These are phyloP conservation scores for Arctia plantaginis DNA, from an alignment of 2,888 invertebrate genomes.

Conservation along the genomic window DNA sequence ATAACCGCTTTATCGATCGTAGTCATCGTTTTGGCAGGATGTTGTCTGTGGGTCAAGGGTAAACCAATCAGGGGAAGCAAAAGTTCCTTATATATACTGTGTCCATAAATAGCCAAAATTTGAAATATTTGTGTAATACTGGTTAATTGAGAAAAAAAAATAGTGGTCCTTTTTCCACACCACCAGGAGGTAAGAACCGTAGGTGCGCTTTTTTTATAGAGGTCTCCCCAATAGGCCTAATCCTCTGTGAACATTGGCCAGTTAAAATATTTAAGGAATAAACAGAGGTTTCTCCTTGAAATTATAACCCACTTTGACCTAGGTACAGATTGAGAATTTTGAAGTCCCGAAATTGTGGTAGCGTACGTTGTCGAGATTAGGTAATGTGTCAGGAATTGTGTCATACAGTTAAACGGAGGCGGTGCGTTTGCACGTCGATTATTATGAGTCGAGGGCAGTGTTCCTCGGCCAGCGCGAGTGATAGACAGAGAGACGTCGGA, in stretches of 20 bases:
- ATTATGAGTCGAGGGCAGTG: conserved; percentile 75
- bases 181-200: conserved; percentile 82
- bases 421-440: conserved; percentile 77
- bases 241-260: conserved; percentile 65
- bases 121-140: conserved; percentile 4
- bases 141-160: neutral
- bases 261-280: conserved; percentile 21
- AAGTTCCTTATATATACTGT: conserved; percentile 43
- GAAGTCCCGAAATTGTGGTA: conserved; percentile 66
- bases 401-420: conserved; percentile 80
- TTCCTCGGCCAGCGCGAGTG: conserved; percentile 65
- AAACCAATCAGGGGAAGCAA: conserved; percentile 44
- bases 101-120: conserved; percentile 42
- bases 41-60: conserved; percentile 53
- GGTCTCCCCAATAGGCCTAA: conserved; percentile 84
- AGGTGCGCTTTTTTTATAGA: conserved; percentile 85
- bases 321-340: conserved; percentile 47
- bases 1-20: conserved; percentile 57
- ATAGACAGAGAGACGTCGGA: conserved; percentile 70
- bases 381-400: conserved; percentile 83
- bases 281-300: conserved; percentile 27
- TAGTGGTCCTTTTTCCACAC: conserved; percentile 80
- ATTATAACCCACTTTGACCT: conserved; percentile 38
- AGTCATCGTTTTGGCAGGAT: conserved; percentile 57
- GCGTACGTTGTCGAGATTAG: conserved; percentile 72